Conservation (phyloP, 2,888 invertebrate genomes). For the Epirrhoe alternata region DNA sequence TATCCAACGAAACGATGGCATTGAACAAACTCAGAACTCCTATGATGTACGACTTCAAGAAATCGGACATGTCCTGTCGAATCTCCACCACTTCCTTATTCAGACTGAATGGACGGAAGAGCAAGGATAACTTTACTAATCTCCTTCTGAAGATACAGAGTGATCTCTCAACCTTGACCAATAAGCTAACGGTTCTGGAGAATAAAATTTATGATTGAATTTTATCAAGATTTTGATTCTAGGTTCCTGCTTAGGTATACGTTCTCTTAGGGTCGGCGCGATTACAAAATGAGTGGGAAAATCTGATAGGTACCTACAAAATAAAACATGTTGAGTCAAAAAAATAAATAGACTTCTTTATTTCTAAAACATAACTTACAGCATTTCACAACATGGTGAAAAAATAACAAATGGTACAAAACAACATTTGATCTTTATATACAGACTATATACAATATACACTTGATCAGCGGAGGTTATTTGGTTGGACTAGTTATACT, state of each 20-base stretch:
- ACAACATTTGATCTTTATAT: constrained; percentile 49
- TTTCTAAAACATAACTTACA: constrained; percentile 35
- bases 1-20: constrained; percentile 51
- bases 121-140: constrained; percentile 68
- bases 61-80: constrained; percentile 62
- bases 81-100: constrained; percentile 69
- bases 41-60: constrained; percentile 51
- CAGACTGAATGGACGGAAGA: constrained; percentile 63
- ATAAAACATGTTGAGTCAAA: constrained; percentile 26
- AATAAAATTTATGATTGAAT: constrained; percentile 55
- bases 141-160: constrained; percentile 74
- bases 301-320: not conserved
- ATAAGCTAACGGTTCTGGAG: constrained; percentile 70
- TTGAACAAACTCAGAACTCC: constrained; percentile 48
- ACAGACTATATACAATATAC: constrained; percentile 47
- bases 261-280: not conserved
- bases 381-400: constrained; percentile 23
- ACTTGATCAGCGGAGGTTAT: constrained; percentile 44
- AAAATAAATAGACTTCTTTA: constrained; percentile 44
- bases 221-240: too few species aligned
- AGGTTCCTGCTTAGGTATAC: too few species aligned
- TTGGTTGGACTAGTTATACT: constrained; percentile 48
- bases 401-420: constrained; percentile 33
- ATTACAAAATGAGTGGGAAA: not conserved
- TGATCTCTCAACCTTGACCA: constrained; percentile 66